Evolutionary conservation across 2,113 vertebrate species (phyloP).

Genomic region (Galemys pyrenaicus): DNA sequence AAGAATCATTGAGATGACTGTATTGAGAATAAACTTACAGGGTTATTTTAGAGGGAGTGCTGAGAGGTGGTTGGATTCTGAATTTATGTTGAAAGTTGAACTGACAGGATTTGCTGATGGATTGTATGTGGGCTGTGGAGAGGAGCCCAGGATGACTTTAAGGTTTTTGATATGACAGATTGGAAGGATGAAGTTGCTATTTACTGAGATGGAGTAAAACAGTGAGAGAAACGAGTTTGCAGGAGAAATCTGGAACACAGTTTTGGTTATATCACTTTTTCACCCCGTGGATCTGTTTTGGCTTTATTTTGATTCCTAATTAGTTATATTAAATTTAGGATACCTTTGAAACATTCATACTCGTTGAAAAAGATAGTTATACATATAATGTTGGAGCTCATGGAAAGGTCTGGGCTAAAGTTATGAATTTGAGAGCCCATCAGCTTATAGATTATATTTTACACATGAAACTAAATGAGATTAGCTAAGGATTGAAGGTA

Average conservation of each 20-base stretch:
- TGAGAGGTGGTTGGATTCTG: neutral
- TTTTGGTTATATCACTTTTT: neutral
- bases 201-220: neutral
- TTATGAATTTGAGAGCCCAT: neutral
- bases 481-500: neutral
- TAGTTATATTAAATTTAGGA: neutral
- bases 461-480: neutral
- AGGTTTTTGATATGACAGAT: neutral
- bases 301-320: constrained; percentile 1
- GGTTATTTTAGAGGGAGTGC: neutral
- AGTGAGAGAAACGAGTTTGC: constrained; percentile 7
- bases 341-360: neutral
- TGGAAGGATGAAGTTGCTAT: neutral
- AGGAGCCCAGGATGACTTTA: neutral
- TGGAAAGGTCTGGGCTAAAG: neutral
- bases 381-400: neutral
- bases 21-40: neutral
- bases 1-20: neutral
- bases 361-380: neutral
- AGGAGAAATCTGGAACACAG: neutral
- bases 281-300: neutral
- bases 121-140: neutral
- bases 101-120: neutral
- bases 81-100: neutral
- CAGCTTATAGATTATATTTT: constrained; percentile 22